Evolutionary conservation across 2,113 vertebrate species (phyloP), one percentile per base, ranked within the genome.

Genomic region (Spilogale gracilis): DNA sequence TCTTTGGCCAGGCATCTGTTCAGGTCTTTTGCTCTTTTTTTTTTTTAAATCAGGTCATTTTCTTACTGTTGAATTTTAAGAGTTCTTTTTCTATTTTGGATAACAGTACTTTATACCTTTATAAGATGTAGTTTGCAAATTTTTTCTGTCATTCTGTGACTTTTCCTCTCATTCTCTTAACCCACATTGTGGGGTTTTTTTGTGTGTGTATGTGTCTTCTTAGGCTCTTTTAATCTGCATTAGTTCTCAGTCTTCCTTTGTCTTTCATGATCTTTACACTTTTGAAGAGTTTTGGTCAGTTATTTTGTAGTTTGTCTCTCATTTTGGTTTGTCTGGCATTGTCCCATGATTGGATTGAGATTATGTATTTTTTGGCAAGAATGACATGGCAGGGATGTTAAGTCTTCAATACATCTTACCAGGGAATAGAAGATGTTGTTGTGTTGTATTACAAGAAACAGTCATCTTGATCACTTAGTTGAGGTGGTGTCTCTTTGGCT

Each of bases 121-220:
- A 86, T 82, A 81, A 93, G 58, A 21, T 54, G 18, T 80, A 32
- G 61, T 73, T 84, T 81, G 12, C 60, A 79, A 78, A 83, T 76
- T 84, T 83, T 93, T 85, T 92, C 56, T 85, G 30, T 38, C 58
- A 91, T 9, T 58, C 25, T 76, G 52, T 89, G 65, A 21, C 54
- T 78, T 91, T 5, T 87, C 30, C 87, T 94, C 52, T 97, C 48
- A 58, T 95, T 95, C 12, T 95, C 11, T 95, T 89, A 56, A 38
- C 7, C 27, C 25, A 79, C 9, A 25, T 83, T 89, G 45, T 18
- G 11, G 50, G 50, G 21, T 61, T 61, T 9, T 25, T 60, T 20
- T 58, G 18, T 61, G 23, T 52, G 50, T 52, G 9, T 7, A 10
- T 88, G 14, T 76, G 17, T 86, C 16, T 86, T 27, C 43, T 76